Conservation (phyloP, 2,113 vertebrate species). For the Pelvicachromis taeniatus region DNA sequence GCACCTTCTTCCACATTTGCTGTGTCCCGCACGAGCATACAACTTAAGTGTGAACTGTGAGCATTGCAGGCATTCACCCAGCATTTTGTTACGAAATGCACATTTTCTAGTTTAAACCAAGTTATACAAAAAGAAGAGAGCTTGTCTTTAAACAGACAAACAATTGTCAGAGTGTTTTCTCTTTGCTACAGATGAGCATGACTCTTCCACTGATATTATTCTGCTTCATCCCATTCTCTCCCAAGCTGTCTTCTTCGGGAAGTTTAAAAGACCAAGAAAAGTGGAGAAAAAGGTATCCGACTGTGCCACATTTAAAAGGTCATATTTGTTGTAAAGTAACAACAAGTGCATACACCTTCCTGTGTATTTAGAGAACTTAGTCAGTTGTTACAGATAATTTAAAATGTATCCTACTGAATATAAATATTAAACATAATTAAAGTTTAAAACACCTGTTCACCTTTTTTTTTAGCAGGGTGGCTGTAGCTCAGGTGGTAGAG, state of each 20-base stretch:
- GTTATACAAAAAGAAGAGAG: neutral
- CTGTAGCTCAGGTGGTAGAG: too few species aligned
- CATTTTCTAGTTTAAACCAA: too few species aligned
- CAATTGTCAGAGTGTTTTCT: neutral
- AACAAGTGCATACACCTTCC: neutral
- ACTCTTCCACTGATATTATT: neutral
- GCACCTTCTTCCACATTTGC: too few species aligned
- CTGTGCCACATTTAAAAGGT: neutral
- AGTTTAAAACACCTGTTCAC: neutral
- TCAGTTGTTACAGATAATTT: neutral
- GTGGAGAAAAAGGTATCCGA: neutral
- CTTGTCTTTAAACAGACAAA: slow-evolving; percentile 1
- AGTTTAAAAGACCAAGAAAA: neutral
- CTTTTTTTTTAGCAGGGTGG: too few species aligned
- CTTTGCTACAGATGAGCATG: neutral
- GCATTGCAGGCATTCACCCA: too few species aligned
- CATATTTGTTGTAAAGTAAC: neutral
- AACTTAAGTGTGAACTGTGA: too few species aligned
- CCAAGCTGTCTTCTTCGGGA: neutral
- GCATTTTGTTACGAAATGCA: too few species aligned
- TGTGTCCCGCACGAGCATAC: too few species aligned
- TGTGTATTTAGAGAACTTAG: neutral
- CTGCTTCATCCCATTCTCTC: neutral
- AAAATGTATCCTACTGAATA: neutral
- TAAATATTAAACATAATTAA: neutral